phyloP scores from a whole-genome alignment of 2,797 vertebrate species.

The Oophaga sylvatica region DNA sequence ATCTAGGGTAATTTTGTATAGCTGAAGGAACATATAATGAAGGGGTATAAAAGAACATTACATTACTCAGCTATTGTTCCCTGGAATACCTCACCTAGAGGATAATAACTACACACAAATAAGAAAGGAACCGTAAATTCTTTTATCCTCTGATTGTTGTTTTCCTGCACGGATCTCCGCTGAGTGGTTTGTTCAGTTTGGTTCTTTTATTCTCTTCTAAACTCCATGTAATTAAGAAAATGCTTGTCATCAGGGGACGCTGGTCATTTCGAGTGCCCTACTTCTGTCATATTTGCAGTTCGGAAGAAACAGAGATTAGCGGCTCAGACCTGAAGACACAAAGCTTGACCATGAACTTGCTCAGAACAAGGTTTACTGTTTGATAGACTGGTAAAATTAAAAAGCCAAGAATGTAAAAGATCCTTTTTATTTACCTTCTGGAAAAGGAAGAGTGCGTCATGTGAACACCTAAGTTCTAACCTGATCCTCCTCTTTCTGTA shows the following conservation, averaged over 20 bases:
- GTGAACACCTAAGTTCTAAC: too few relatives aligned
- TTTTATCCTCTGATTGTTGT: constrained; percentile 38
- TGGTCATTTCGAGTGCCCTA: neutral
- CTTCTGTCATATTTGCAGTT: neutral
- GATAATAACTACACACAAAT: constrained; percentile 29
- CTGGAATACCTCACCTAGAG: constrained; percentile 11
- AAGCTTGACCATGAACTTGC: neutral
- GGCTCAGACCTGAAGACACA: neutral
- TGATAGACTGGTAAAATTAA: too few relatives aligned
- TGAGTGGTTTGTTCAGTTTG: constrained; percentile 15
- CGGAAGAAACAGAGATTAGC: neutral
- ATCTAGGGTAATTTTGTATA: constrained; percentile 19
- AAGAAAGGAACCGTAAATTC: constrained; percentile 7
- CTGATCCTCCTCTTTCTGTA: too few relatives aligned
- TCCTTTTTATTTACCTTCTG: too few relatives aligned
- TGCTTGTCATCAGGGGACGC: neutral
- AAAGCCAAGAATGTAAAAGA: too few relatives aligned
- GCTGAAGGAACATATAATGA: constrained; percentile 35
- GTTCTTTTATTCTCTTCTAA: constrained; percentile 1
- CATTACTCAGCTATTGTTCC: constrained; percentile 29
- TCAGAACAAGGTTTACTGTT: neutral
- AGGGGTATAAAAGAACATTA: constrained; percentile 8
- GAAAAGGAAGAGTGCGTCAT: too few relatives aligned
- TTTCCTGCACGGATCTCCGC: neutral
- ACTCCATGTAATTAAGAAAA: constrained; percentile 8